Conservation (phyloP, 2,113 vertebrate genomes). For the Eolophus roseicapilla region DNA sequence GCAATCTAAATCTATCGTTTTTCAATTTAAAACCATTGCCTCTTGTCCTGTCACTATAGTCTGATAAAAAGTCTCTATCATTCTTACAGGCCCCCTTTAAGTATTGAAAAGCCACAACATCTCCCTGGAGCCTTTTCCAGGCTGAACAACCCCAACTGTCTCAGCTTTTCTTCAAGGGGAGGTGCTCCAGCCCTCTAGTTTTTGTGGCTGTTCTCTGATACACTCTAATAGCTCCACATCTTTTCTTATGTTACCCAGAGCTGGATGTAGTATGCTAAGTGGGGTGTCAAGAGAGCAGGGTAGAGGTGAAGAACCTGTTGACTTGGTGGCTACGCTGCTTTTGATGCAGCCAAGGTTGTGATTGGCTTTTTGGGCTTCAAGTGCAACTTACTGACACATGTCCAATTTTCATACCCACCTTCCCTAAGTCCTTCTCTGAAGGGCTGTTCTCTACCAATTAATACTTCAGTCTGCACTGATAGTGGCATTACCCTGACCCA, state of each 20-base stretch:
- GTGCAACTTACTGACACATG: background rate
- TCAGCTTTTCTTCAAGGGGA: background rate
- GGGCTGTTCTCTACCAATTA: fast-evolving
- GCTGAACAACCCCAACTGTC: background rate
- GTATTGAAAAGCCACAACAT: background rate
- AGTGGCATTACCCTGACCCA: background rate
- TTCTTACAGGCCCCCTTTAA: background rate
- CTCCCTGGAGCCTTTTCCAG: background rate
- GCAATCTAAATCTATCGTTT: background rate
- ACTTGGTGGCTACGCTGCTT: background rate
- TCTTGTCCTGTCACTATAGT: background rate
- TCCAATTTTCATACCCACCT: background rate
- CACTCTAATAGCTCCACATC: background rate
- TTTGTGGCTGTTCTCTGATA: background rate
- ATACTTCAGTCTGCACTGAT: background rate
- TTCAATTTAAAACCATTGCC: background rate
- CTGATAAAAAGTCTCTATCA: background rate
- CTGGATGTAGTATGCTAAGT: background rate
- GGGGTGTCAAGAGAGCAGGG: background rate
- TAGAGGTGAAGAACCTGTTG: background rate
- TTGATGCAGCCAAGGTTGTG: background rate
- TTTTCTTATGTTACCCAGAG: background rate
- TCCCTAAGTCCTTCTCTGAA: background rate
- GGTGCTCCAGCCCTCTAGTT: background rate
- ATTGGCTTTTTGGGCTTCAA: background rate